A percentile compares a stretch with the other conserved stretches of the same genome.
Conservation (phyloP, 2,113 vertebrate genomes). For the Larimichthys crocea region DNA sequence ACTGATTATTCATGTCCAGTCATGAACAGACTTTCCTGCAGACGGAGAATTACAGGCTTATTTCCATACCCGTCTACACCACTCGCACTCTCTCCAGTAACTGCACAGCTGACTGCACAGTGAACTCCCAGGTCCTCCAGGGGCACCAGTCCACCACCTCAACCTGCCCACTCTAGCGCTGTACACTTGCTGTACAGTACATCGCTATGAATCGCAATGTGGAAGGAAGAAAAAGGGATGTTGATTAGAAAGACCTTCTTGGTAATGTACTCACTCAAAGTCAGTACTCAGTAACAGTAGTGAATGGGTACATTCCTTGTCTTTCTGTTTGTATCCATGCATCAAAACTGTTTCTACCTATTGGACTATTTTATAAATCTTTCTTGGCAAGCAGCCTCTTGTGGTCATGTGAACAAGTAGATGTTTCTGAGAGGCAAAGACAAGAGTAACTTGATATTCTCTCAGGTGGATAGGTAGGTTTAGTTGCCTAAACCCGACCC, state of each 20-base stretch:
- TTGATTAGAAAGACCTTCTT: constrained; percentile 3
- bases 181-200: neutral
- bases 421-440: neutral
- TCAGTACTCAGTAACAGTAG: neutral
- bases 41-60: constrained; percentile 46
- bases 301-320: neutral
- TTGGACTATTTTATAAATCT: neutral
- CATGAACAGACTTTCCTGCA: constrained; percentile 27
- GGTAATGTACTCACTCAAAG: neutral
- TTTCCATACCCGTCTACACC: constrained; percentile 51
- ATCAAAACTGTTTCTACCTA: neutral
- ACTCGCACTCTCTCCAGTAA: constrained; percentile 20
- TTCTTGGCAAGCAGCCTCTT: neutral
- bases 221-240: neutral
- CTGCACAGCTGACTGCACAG: constrained; percentile 68
- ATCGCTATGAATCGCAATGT: constrained; percentile 7
- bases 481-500: neutral
- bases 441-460: neutral
- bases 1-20: constrained; percentile 31
- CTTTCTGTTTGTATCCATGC: neutral
- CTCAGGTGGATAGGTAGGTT: too few species aligned
- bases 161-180: constrained; percentile 13
- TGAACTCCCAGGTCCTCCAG: constrained; percentile 65
- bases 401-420: neutral
- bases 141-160: constrained; percentile 37